phyloP scores from a whole-genome alignment of 1,140 invertebrate species.

The Drosophila dunni region DNA sequence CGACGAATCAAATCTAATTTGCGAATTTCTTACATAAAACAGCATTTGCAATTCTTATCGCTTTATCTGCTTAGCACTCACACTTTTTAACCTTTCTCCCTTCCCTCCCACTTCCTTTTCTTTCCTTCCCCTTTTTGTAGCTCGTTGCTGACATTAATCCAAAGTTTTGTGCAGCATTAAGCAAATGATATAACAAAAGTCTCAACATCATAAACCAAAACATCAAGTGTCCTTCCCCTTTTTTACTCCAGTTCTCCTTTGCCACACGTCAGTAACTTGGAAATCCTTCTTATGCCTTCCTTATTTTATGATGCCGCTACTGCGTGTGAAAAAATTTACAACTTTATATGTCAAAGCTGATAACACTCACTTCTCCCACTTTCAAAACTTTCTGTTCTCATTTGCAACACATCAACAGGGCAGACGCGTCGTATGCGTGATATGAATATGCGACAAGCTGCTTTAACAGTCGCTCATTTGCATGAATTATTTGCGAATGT shows the following conservation, averaged over 20 bases:
- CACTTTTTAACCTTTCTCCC: not conserved
- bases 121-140: not conserved
- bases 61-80: not conserved
- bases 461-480: constrained; percentile 71
- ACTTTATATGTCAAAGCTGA: constrained; percentile 66
- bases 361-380: constrained; percentile 32
- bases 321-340: constrained; percentile 61
- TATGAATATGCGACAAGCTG: constrained; percentile 48
- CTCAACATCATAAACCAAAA: constrained; percentile 3
- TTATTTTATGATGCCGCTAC: constrained; percentile 12
- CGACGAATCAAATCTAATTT: constrained; percentile 3
- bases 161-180: constrained; percentile 28
- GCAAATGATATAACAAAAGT: constrained; percentile 26
- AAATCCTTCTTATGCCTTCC: constrained; percentile 20
- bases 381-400: constrained; percentile 50
- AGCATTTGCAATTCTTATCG: constrained; percentile 8
- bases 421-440: constrained; percentile 66
- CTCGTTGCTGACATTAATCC: constrained; percentile 1
- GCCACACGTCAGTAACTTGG: constrained; percentile 26
- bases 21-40: constrained; percentile 17
- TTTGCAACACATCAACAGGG: constrained; percentile 51
- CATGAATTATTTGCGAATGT: constrained; percentile 64
- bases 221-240: not conserved
- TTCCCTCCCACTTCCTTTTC: not conserved
- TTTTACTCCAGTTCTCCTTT: not conserved